These are phyloP conservation scores for Drosophila leonis DNA, from an alignment of 2,888 invertebrate species.

Conservation along the genomic window DNA sequence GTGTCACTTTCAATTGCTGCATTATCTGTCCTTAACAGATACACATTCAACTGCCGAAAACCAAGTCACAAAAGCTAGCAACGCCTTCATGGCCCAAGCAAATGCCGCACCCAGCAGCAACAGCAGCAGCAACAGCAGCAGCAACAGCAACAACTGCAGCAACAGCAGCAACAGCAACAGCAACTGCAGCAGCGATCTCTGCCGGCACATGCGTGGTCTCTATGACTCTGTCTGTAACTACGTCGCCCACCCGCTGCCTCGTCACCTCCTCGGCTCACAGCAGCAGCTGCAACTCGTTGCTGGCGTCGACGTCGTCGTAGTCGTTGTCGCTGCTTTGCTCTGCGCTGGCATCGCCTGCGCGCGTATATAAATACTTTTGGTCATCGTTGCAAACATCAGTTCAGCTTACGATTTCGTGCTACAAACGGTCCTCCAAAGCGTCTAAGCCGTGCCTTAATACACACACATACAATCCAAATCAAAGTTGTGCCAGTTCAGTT, in stretches of 20 bases:
- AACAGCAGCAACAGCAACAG: conserved; percentile 26
- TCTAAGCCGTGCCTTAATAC: conserved; percentile 47
- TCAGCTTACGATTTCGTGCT: conserved; percentile 84
- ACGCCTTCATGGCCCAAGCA: conserved; percentile 66
- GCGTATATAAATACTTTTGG: conserved; percentile 86
- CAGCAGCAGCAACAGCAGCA: conserved; percentile 33
- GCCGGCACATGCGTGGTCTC: conserved; percentile 62
- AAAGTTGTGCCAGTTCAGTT: conserved; percentile 51
- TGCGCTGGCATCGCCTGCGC: conserved; percentile 66
- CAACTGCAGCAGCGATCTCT: conserved; percentile 14
- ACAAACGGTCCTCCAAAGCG: conserved; percentile 80
- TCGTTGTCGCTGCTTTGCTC: conserved; percentile 38
- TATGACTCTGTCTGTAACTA: conserved; percentile 31
- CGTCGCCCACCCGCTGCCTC: conserved; percentile 18
- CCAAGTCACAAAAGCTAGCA: conserved; percentile 60
- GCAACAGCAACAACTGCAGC: conserved; percentile 7
- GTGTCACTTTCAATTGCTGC: conserved; percentile 60
- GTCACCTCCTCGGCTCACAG: conserved; percentile 23
- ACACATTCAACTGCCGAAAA: conserved; percentile 52
- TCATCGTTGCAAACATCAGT: conserved; percentile 85
- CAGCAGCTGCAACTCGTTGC: conserved; percentile 62
- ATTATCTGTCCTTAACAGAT: conserved; percentile 58
- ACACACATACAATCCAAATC: not conserved
- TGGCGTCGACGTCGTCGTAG: conserved; percentile 37
- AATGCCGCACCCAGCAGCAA: conserved; percentile 70